Conservation (phyloP, 1,140 invertebrate genomes). For the Armadillidium nasatum region DNA sequence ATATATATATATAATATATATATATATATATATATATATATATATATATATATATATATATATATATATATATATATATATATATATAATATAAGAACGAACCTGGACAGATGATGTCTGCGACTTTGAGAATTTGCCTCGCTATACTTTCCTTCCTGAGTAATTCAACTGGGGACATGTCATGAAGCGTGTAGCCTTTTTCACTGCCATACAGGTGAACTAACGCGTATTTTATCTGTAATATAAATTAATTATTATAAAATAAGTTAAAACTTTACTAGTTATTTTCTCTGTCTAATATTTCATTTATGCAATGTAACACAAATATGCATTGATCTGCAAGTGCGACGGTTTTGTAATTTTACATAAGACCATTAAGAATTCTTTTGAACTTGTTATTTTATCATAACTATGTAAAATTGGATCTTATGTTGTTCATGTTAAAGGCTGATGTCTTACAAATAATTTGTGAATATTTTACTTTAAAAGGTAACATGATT, state of each 20-base stretch:
- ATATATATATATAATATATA: constrained; percentile 11
- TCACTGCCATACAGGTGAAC: constrained; percentile 24
- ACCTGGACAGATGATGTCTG: constrained; percentile 22
- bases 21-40: not conserved
- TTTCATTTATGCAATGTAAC: no score
- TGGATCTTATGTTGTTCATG: no score
- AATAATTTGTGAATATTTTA: no score
- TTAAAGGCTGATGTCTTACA: no score
- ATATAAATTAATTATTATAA: not conserved
- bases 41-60: not conserved
- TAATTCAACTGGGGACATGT: constrained; percentile 22
- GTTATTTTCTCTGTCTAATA: no score
- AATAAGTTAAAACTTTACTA: no score
- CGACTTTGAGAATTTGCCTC: constrained; percentile 25
- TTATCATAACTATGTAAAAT: no score
- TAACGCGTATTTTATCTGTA: constrained; percentile 24
- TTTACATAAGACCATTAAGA: no score
- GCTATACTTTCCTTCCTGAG: constrained; percentile 21
- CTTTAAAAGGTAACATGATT: no score
- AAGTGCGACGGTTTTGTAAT: no score
- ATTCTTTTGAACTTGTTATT: no score
- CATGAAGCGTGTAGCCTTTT: constrained; percentile 21
- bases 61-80: constrained; percentile 13
- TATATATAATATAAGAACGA: not conserved
- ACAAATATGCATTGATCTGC: no score